phyloP scores from a whole-genome alignment of 2,797 vertebrate species.

The Spinus pinus region DNA sequence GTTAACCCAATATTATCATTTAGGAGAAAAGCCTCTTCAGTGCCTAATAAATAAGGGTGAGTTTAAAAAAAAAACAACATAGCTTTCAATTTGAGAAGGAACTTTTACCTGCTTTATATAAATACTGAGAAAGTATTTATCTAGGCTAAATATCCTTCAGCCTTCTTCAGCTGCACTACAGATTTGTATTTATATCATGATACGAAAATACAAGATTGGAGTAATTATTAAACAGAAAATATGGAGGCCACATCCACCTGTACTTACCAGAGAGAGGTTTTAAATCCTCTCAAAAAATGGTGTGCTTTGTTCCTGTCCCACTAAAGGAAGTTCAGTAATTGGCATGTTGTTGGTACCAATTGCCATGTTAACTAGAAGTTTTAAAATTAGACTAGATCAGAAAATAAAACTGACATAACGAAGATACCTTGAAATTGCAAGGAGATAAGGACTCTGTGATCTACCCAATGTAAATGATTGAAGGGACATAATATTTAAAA shows the following conservation, averaged over 20 bases:
- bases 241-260: background rate
- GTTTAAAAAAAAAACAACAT: background rate
- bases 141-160: background rate
- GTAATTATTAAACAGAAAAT: background rate
- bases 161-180: background rate
- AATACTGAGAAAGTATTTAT: background rate
- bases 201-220: background rate
- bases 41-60: background rate
- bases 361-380: background rate
- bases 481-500: conserved; percentile 10
- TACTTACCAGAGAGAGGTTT: background rate
- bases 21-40: background rate
- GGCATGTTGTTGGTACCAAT: background rate
- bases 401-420: background rate
- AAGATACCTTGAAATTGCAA: background rate
- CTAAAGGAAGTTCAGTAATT: background rate
- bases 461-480: background rate
- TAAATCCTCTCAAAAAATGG: background rate
- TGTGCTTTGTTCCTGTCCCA: background rate
- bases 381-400: background rate
- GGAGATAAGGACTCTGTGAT: background rate
- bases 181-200: background rate
- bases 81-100: background rate
- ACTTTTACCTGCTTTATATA: background rate
- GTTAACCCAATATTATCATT: background rate